phyloP scores from a whole-genome alignment of 2,888 invertebrate genomes.

The Ornithoptera alexandrae region DNA sequence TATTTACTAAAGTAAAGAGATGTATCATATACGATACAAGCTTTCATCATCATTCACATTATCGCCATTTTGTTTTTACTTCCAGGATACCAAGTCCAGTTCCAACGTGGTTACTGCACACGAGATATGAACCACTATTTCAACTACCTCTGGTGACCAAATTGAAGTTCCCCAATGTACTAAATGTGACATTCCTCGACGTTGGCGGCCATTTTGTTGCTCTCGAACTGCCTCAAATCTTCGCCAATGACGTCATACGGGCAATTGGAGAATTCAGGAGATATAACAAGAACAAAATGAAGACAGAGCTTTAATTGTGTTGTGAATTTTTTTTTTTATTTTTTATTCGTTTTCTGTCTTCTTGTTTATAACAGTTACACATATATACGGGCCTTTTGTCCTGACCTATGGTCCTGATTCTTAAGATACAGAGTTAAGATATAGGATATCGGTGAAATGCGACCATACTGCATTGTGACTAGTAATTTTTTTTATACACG shows the following conservation, averaged over 20 bases:
- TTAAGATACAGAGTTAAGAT: background rate
- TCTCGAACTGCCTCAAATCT: slow-evolving; percentile 84
- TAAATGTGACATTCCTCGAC: slow-evolving; percentile 80
- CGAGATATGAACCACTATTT: slow-evolving; percentile 83
- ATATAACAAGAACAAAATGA: slow-evolving; percentile 29
- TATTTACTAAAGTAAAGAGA: too few relatives aligned
- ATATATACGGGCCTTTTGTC: background rate
- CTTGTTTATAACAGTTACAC: too few relatives aligned
- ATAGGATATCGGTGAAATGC: too few relatives aligned
- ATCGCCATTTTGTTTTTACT: slow-evolving; percentile 26
- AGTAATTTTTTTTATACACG: too few relatives aligned
- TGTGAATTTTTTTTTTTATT: background rate
- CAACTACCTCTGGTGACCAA: slow-evolving; percentile 79
- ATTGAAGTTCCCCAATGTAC: slow-evolving; percentile 81
- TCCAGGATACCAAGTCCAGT: slow-evolving; percentile 81
- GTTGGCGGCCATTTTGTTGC: slow-evolving; percentile 92
- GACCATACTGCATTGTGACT: too few relatives aligned
- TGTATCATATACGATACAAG: too few relatives aligned
- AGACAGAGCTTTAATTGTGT: slow-evolving; percentile 23
- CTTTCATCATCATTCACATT: too few relatives aligned
- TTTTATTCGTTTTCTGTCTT: background rate
- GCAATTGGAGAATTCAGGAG: slow-evolving; percentile 49
- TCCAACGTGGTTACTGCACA: slow-evolving; percentile 84
- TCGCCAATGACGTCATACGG: slow-evolving; percentile 82
- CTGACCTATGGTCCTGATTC: background rate